Base-by-base conservation (phyloP, 1,140 invertebrate species). In the Eriosoma lanigerum region DNA sequence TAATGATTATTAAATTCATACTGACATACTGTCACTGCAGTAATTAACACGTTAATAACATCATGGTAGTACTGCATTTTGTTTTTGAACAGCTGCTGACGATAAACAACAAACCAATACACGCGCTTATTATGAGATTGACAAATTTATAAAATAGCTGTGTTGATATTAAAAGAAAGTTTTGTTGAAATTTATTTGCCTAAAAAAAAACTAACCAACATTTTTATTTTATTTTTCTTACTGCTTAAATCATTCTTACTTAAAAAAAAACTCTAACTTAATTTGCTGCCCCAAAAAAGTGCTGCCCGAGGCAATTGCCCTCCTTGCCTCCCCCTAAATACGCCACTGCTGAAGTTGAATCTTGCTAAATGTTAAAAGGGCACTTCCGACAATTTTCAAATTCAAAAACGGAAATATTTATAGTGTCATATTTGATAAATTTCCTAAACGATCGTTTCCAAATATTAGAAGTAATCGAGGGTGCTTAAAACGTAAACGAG, bases 1-100 rank as follows among this genome's bases (percentile, higher is more conserved):
- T 15, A 58, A 29, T 29, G n/a, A n/a, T n/a, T n/a, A n/a, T n/a
- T n/a, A n/a, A n/a, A n/a, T n/a, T n/a, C n/a, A n/a, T n/a, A n/a
- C n/a, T n/a, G n/a, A n/a, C 12, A 29, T 12, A 29, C 58, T 62
- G 58, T 62, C 58, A 62, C 58, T 62, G 58, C 58, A 29, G 26
- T 62, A 62, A 62, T 62, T 62, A 62, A 62, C 58, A 62, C 58
- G 58, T 62, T 62, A 62, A 62, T 62, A 62, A 62, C 58, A 62
- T 62, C 58, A 13, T 29, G 29, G 60, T 64, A 64, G 60, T 64
- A 64, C 60, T 64, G 60, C 32, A 64, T 64, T 64, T 64, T 38
- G 24, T 38, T 32, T 29, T 62, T 62, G 26, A 62, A 62, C 60
- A 38, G 60, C 12, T 64, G 60, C 60, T 38, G 60, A 64, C 60